Base-by-base conservation (phyloP, 2,797 vertebrate species). In the Nyctalus aviator region DNA sequence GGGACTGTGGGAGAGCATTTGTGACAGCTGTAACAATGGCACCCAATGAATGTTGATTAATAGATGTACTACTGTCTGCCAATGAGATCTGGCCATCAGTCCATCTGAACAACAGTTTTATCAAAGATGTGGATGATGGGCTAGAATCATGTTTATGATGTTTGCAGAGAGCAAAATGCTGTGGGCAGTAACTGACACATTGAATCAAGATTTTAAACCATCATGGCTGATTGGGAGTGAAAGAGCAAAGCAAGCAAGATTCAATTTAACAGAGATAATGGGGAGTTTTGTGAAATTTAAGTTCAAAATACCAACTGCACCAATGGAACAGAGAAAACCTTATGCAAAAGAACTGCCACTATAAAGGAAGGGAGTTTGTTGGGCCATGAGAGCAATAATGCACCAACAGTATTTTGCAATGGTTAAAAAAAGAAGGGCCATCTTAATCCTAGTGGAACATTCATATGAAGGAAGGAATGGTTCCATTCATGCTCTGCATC, bases 191-290 rank as follows among this genome's bases (percentile, higher is more conserved):
- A 81, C 92, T 96, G 96, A 96, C 95, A 96, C 72, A 85, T 0
- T 92, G 84, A 93, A 96, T 97, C 83, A 96, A 95, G 93, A 94
- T 91, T 96, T 95, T 88, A 95, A 97, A 82, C 23, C 85, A 94
- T 96, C 88, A 86, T 35, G 46, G 79, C 88, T 93, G 91, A 96
- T 92, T 94, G 53, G 85, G 95, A 95, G 92, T 95, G 95, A 96
- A 97, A 96, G 92, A 95, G 91, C 77, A 91, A 94, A 94, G 86
- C 94, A 91, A 96, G 94, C 79, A 95, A 94, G 69, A 96, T 95
- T 95, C 84, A 92, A 82, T 96, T 95, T 91, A 94, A 94, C 91
- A 95, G 84, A 96, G 55, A 97, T 84, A 95, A 96, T 69, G 71
- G 59, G 71, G 57, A 87, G 84, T 68, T 79, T 76, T 79, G 44